Evolutionary conservation across 1,140 invertebrate species (phyloP).

Genomic region (Wiebesia pumilae): DNA sequence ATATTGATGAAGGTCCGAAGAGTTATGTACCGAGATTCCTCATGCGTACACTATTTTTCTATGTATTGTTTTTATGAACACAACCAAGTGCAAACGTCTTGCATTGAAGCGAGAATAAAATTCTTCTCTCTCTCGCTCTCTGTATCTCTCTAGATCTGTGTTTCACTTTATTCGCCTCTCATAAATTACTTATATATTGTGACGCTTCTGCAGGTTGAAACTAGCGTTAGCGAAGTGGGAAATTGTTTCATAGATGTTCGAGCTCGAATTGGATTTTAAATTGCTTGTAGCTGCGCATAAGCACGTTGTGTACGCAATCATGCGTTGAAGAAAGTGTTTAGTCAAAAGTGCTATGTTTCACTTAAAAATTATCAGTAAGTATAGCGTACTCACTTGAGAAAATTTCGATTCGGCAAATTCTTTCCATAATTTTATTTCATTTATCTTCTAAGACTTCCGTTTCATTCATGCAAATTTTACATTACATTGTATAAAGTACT

Average conservation of each 20-base stretch:
- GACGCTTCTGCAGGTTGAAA: not conserved
- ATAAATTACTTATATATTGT: constrained; percentile 2
- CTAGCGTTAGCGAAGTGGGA: not conserved
- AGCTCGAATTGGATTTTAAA: not conserved
- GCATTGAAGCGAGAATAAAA: not conserved
- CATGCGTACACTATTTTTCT: not conserved
- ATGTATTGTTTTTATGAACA: not conserved
- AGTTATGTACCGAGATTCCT: not conserved
- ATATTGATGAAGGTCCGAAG: constrained; percentile 28
- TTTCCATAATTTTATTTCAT: not conserved
- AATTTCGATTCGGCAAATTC: not conserved
- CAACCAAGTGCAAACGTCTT: not conserved
- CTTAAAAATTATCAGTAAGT: not conserved
- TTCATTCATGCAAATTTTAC: not conserved
- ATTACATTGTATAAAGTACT: not conserved
- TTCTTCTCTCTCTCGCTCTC: not conserved
- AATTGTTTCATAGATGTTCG: constrained; percentile 6
- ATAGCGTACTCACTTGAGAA: not conserved
- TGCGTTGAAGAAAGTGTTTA: not conserved
- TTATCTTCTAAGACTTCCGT: not conserved
- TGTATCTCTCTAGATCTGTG: not conserved
- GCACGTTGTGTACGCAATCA: not conserved
- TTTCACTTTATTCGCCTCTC: not conserved
- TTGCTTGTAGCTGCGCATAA: not conserved
- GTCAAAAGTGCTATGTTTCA: not conserved